Conservation (phyloP, 2,113 vertebrate species). For the Lipophrys pholis region DNA sequence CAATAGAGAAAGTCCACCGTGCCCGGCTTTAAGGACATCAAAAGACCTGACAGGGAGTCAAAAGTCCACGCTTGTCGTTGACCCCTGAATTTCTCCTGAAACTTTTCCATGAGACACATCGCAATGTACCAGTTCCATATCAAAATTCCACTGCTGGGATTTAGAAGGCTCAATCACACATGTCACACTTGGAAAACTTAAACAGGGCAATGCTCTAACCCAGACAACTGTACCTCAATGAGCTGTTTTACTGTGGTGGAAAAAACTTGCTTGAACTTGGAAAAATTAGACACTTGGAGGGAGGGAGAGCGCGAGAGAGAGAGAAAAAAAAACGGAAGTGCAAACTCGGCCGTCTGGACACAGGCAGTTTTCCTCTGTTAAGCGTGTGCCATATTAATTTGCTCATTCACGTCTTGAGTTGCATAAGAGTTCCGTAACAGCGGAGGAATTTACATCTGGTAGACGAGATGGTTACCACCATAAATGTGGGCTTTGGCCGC, state of each 20-base stretch:
- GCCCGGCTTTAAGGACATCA: neutral
- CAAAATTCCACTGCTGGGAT: constrained; percentile 58
- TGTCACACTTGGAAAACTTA: constrained; percentile 74
- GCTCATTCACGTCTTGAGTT: constrained; percentile 78
- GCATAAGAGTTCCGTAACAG: constrained; percentile 72
- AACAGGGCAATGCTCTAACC: constrained; percentile 57
- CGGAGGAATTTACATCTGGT: constrained; percentile 79
- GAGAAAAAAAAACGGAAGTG: constrained; percentile 59
- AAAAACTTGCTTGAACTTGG: constrained; percentile 73
- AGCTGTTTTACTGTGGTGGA: constrained; percentile 75
- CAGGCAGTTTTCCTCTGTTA: constrained; percentile 65
- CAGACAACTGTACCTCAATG: constrained; percentile 73
- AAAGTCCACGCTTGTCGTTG: constrained; percentile 34
- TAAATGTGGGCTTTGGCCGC: constrained; percentile 16
- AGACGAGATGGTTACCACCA: constrained; percentile 53
- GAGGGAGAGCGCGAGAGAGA: constrained; percentile 8
- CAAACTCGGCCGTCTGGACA: constrained; percentile 73
- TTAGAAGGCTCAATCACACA: constrained; percentile 57
- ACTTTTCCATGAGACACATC: constrained; percentile 61
- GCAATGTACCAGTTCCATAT: constrained; percentile 67
- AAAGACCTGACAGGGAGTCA: constrained; percentile 20
- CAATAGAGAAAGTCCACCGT: neutral
- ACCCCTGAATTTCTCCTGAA: constrained; percentile 26
- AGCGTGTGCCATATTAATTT: constrained; percentile 60
- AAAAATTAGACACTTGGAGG: constrained; percentile 68